Percentiles rank a stretch among this genome's conserved stretches.
Conservation (phyloP, 1,140 invertebrate genomes). For the Drosophila oshimai region DNA sequence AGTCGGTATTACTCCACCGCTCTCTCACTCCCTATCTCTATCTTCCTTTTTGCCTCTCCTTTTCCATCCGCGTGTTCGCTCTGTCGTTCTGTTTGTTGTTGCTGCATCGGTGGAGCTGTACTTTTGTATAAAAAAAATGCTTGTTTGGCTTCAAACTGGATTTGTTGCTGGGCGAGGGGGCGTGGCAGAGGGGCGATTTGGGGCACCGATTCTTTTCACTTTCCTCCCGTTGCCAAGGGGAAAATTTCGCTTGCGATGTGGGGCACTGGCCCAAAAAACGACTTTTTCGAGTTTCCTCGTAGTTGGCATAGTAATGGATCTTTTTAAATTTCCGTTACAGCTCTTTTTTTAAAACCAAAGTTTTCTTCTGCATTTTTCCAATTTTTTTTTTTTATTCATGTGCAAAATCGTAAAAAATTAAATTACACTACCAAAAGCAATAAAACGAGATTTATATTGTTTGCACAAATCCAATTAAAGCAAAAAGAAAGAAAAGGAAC, state of each 20-base stretch:
- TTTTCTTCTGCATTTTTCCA: slow-evolving; percentile 20
- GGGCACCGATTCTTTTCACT: slow-evolving; percentile 41
- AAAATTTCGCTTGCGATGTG: slow-evolving; percentile 13
- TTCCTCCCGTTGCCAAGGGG: slow-evolving; percentile 35
- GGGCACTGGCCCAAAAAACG: slow-evolving; percentile 20
- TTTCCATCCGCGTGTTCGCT: slow-evolving; percentile 15
- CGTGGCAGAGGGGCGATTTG: slow-evolving; percentile 30
- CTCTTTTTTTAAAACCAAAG: background rate
- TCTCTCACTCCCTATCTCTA: background rate
- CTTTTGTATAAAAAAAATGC: slow-evolving; percentile 66
- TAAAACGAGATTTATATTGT: slow-evolving; percentile 80
- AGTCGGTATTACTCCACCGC: background rate
- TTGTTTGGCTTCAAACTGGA: slow-evolving; percentile 72
- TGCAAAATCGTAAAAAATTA: slow-evolving; percentile 82
- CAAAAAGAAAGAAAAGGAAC: slow-evolving; percentile 29
- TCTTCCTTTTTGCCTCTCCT: background rate
- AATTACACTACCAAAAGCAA: slow-evolving; percentile 70
- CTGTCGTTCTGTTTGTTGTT: slow-evolving; percentile 41
- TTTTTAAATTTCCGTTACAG: slow-evolving; percentile 31
- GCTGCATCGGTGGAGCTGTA: slow-evolving; percentile 65
- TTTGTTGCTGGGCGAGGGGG: slow-evolving; percentile 25
- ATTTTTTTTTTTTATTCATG: slow-evolving; percentile 43
- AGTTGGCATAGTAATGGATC: background rate
- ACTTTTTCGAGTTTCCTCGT: background rate
- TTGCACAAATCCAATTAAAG: slow-evolving; percentile 79